Base-by-base conservation (phyloP, 2,888 invertebrate species). In the Suillia variegata region DNA sequence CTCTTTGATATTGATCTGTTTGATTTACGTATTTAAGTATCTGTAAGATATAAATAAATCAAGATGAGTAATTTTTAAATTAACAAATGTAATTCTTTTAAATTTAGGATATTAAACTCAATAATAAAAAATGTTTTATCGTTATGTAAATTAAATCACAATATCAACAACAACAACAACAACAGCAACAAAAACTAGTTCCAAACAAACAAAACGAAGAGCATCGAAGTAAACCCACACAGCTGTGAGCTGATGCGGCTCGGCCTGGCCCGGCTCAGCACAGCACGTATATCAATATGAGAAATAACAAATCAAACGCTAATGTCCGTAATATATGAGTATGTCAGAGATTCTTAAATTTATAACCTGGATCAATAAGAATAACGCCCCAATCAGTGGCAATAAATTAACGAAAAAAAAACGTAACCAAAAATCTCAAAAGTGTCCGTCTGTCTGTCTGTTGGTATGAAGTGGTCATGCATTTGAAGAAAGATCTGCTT, bases 351-450 rank as follows among this genome's bases (percentile, higher is more conserved):
- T 67, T 75, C 64, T 64, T 56, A 74, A 74, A 73, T 73, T 73
- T 73, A 73, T 73, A 71, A 71, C 73, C 76, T 76, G 76, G 73
- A 73, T 76, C 73, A 73, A 76, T 76, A 73, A 73, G 73, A 73
- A 73, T 73, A 76, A 73, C 73, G 76, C 76, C 73, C 76, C 73
- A 73, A 73, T 73, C 73, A 76, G 73, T 71, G 76, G 76, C 73
- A 71, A 73, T 73, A 73, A 73, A 73, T 73, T 76, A 73, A 76
- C 74, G 67, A 76, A 76, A 72, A 71, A 76, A n/a, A n/a, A n/a
- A n/a, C n/a, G n/a, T n/a, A n/a, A n/a, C n/a, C 74, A 75, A 74
- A 70, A 70, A 17, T 18, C 38, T 38, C 38, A 38, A 8, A n/a
- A n/a, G n/a, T n/a, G n/a, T n/a, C n/a, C n/a, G n/a, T n/a, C n/a